phyloP scores from a whole-genome alignment of 2,797 vertebrate species.

The Rhinichthys osculus region DNA sequence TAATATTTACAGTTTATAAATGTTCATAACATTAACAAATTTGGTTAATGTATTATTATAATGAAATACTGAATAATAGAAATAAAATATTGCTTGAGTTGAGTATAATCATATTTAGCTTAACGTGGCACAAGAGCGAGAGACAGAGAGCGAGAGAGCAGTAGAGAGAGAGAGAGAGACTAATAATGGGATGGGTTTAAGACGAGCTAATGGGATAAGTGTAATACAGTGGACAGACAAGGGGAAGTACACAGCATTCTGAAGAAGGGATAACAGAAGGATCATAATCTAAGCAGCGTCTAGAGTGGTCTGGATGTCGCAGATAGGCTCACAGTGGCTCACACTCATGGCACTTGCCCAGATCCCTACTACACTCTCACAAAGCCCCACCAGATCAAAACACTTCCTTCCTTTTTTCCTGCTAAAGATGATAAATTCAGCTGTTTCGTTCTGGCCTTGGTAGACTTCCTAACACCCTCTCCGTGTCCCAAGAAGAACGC shows the following conservation, averaged over 20 bases:
- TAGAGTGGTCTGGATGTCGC: conserved; percentile 41
- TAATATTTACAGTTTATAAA: no score
- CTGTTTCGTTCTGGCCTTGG: conserved; percentile 23
- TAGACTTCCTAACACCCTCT: conserved; percentile 34
- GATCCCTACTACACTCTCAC: conserved; percentile 28
- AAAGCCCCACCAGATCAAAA: conserved; percentile 33
- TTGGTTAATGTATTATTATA: not conserved
- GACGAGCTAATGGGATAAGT: conserved; percentile 30
- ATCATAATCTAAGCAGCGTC: conserved; percentile 37
- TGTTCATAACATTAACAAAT: not conserved
- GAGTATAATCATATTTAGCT: not conserved
- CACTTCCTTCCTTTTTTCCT: conserved; percentile 27
- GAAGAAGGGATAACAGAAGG: conserved; percentile 28
- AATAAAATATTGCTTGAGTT: not conserved
- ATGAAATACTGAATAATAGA: not conserved
- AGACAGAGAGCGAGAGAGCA: not conserved
- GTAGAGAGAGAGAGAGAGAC: not conserved
- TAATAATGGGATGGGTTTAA: no score
- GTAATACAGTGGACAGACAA: conserved; percentile 42
- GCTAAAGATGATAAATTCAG: conserved; percentile 61
- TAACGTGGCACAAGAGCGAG: no score
- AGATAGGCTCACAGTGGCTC: conserved; percentile 34
- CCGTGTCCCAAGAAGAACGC: conserved; percentile 7
- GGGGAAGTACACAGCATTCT: conserved; percentile 34
- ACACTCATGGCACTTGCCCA: conserved; percentile 21